A percentile compares a stretch with the other conserved stretches of the same genome.
These are phyloP conservation scores for Mesembrinibis cayennensis DNA, from an alignment of 2,113 vertebrate species.

Conservation along the genomic window DNA sequence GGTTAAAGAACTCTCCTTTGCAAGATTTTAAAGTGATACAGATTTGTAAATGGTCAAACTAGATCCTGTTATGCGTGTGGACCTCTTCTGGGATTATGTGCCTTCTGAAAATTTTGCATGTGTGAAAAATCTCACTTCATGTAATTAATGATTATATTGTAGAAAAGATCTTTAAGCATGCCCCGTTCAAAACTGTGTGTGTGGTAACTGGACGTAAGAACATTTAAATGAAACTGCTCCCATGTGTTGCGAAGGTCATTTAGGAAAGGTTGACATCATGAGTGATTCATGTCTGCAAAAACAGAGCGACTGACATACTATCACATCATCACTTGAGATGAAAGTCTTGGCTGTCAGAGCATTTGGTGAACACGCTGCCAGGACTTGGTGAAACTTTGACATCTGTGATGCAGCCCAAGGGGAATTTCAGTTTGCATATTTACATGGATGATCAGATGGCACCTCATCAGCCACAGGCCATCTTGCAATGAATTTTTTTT, in stretches of 20 bases:
- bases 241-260: slow-evolving; percentile 3
- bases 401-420: background rate
- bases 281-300: slow-evolving; percentile 67
- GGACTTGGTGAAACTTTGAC: background rate
- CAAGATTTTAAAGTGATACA: background rate
- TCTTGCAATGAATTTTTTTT: background rate
- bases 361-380: background rate
- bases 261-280: slow-evolving; percentile 61
- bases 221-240: slow-evolving; percentile 22
- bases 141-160: background rate
- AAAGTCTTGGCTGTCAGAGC: slow-evolving; percentile 28
- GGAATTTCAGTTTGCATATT: slow-evolving; percentile 7
- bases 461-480: background rate
- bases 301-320: background rate
- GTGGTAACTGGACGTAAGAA: background rate
- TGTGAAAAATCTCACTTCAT: background rate
- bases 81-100: background rate
- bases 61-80: background rate
- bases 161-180: background rate
- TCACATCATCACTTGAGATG: slow-evolving; percentile 31
- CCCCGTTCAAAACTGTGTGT: background rate
- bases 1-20: background rate
- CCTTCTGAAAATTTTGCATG: background rate
- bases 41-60: background rate
- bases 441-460: background rate